A percentile compares a stretch with the other conserved stretches of the same genome.
These are phyloP conservation scores for Aporrectodea caliginosa DNA, from an alignment of 1,140 invertebrate genomes.

Conservation along the genomic window DNA sequence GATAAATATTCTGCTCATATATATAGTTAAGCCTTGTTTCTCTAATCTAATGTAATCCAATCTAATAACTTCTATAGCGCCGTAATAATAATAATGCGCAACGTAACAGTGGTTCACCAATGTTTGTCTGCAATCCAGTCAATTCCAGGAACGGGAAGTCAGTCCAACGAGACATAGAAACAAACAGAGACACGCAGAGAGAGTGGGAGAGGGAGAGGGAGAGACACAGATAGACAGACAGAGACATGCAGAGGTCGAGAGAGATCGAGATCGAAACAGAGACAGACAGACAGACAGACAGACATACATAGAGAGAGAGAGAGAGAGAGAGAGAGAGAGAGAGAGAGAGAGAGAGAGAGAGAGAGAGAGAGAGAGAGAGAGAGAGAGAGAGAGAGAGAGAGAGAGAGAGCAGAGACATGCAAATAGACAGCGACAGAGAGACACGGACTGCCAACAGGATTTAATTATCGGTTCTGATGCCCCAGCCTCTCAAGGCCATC, in stretches of 20 bases:
- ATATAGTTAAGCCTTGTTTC: not conserved
- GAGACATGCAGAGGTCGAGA: not conserved
- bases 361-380: not conserved
- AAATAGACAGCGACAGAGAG: not conserved
- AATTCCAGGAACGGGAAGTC: too few species aligned
- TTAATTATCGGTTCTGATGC: too few species aligned
- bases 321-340: not conserved
- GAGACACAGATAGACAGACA: not conserved
- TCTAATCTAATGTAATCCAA: too few species aligned
- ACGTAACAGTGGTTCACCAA: not conserved
- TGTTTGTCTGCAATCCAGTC: not conserved
- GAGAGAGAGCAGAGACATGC: not conserved
- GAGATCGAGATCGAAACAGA: not conserved
- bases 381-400: not conserved
- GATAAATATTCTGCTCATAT: not conserved
- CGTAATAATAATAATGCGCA: not conserved
- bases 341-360: slow-evolving; percentile 1
- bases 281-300: not conserved
- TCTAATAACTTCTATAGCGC: not conserved
- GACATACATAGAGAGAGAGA: not conserved
- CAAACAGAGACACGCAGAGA: not conserved
- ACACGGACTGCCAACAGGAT: too few species aligned
- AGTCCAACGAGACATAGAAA: not conserved
- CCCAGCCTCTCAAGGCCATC: too few species aligned
- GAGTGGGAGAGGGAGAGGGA: not conserved